Evolutionary conservation across 2,797 vertebrate genomes (phyloP), one percentile per base, ranked within the genome.

Genomic region (Sebastes baramenuke): DNA sequence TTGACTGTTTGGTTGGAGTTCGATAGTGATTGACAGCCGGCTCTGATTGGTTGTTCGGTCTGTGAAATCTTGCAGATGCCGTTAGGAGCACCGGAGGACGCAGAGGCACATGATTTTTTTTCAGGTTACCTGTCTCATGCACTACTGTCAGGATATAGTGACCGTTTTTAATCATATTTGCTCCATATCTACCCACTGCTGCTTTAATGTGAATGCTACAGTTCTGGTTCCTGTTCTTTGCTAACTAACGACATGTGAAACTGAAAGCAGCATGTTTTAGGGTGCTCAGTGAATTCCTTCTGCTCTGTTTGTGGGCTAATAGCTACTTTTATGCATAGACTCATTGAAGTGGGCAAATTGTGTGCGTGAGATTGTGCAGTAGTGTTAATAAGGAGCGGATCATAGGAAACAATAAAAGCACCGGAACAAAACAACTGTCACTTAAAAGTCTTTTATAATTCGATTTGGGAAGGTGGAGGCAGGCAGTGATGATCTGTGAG

Each of bases 221-320:
- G 32, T 36, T 56, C 22, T 70, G 25, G 11, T 46, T 10, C 5
- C 5, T 36, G 0, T n/a, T 1, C 10, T 73, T 14, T 65, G 42
- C 27, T 62, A 18, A 13, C 20, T 49, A 18, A 32, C 5, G 14
- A 62, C n/a, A 72, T 2, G 6, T 32, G 59, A 54, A 34, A 34
- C 6, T 55, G 61, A 38, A 55, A 70, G 32, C 66, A 54, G 16
- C 18, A 27, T 29, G 67, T 69, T 16, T 29, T 46, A 22, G 16
- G 6, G 9, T 0, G 4, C 3, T 29, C 46, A 56, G 25, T 24
- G 32, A 42, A 65, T 56, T 69, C 13, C 27, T 67, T 67, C 24
- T 56, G 67, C 76, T 70, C 67, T 77, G 67, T 78, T 71, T 65
- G 67, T 42, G 32, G 24, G 49, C 25, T 56, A 64, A 62, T 54